Evolutionary conservation across 2,888 invertebrate species (phyloP), one percentile per base, ranked within the genome.

Genomic region (Shargacucullia verbasci): DNA sequence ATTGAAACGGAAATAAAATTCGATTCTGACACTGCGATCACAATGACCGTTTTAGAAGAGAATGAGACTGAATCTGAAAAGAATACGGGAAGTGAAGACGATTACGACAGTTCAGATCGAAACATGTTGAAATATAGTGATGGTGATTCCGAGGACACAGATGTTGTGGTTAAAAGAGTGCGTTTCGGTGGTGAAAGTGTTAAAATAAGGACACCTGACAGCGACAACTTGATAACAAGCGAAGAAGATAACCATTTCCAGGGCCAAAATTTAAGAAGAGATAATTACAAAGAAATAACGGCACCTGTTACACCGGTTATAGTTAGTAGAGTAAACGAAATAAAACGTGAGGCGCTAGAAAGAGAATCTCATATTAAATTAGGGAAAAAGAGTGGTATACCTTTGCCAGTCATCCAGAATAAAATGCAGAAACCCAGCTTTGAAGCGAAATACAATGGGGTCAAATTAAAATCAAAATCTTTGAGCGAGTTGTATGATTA

Each of bases 121-220:
- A 89, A 95, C 47, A 92, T 96, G 76, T 86, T 96, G 31, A 95
- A 95, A 76, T 95, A 96, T 49, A 92, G 96, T 49, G 95, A 95
- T 35, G 95, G 94, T 31, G 95, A 95, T 52, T 94, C 95, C 0
- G 95, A 95, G 52, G 96, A 96, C 64, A 93, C 90, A 9, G 94
- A 94, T 55, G 94, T 92, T 12, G 87, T 86, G 31, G 94, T 96
- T 15, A 95, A 97, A 82, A 95, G 97, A 78, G 98, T 98, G 8
- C 96, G 97, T 45, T 98, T 98, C 74, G 98, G 98, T 4, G 98
- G 98, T n/a, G 98, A 98, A 89, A 95, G 97, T 66, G 96, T 98
- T 3, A 98, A 98, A 92, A 95, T 98, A 87, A 92, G 98, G 64
- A 98, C 98, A 11, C 98, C 98, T 0, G 98, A 98, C 73, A 97